Evolutionary conservation across 2,888 invertebrate genomes (phyloP).

Genomic region (Zygogramma bicolorata): DNA sequence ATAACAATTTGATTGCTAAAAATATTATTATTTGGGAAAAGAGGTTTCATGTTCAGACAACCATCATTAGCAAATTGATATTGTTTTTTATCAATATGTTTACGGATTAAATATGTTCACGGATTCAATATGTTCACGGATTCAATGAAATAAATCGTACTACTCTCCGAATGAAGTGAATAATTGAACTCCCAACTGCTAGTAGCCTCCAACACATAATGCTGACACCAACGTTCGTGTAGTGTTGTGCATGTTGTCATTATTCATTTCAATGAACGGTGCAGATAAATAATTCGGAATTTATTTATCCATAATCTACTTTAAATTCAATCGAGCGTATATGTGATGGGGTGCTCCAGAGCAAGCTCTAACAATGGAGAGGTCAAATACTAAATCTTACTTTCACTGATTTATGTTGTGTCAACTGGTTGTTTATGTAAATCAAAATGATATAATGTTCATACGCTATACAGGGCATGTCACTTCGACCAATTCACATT

Average conservation of each 20-base stretch:
- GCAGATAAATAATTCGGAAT: background rate
- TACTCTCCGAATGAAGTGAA: background rate
- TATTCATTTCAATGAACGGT: background rate
- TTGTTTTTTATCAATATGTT: too few relatives aligned
- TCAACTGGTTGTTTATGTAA: slow-evolving; percentile 10
- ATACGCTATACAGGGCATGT: too few relatives aligned
- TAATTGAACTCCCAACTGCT: background rate
- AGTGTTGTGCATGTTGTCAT: background rate
- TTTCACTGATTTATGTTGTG: slow-evolving; percentile 16
- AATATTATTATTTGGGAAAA: too few relatives aligned
- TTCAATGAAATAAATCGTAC: background rate
- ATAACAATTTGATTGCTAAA: too few relatives aligned
- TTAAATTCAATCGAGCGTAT: slow-evolving; percentile 21
- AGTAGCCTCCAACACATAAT: background rate
- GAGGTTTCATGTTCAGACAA: too few relatives aligned
- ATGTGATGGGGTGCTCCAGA: slow-evolving; percentile 10
- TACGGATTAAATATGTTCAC: too few relatives aligned
- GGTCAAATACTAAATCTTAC: slow-evolving; percentile 27
- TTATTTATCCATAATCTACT: slow-evolving; percentile 5
- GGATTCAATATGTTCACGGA: background rate
- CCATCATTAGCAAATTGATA: too few relatives aligned
- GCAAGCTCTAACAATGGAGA: slow-evolving; percentile 19
- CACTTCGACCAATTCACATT: too few relatives aligned
- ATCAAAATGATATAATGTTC: slow-evolving; percentile 12
- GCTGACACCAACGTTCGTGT: background rate